phyloP scores from a whole-genome alignment of 2,113 vertebrate species.

The Neoarius graeffei region DNA sequence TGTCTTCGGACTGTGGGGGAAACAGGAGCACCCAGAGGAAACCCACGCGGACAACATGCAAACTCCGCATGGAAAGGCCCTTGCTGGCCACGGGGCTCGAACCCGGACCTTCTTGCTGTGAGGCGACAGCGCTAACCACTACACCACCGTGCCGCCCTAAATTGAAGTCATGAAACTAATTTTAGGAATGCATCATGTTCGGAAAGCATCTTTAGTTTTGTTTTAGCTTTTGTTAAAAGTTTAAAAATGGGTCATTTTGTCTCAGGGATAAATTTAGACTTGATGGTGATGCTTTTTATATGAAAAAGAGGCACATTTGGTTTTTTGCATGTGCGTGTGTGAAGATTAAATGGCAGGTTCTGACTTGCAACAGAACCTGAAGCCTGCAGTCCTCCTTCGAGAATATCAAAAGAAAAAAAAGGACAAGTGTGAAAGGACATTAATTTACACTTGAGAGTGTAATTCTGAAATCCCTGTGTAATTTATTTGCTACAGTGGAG shows the following conservation, averaged over 20 bases:
- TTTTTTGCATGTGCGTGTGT: neutral
- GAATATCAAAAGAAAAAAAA: neutral
- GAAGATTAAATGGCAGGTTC: conserved; percentile 26
- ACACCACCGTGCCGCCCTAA: no score
- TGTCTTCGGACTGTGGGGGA: no score
- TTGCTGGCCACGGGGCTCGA: no score
- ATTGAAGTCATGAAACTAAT: neutral
- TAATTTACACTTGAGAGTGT: neutral
- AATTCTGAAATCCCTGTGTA: neutral
- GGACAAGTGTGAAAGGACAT: neutral
- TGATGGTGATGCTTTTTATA: neutral
- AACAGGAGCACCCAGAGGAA: no score
- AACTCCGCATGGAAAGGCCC: no score
- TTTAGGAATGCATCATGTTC: neutral
- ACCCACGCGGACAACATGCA: no score
- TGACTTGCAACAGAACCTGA: conserved; percentile 20
- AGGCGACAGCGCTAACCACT: no score
- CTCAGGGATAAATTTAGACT: neutral
- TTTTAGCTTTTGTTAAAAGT: neutral
- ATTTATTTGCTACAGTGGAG: neutral
- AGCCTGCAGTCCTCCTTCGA: neutral
- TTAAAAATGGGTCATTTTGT: neutral
- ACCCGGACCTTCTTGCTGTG: no score
- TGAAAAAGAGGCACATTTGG: neutral
- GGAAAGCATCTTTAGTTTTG: neutral